Conservation (phyloP, 1,140 invertebrate species). For the Bombus confusus region DNA sequence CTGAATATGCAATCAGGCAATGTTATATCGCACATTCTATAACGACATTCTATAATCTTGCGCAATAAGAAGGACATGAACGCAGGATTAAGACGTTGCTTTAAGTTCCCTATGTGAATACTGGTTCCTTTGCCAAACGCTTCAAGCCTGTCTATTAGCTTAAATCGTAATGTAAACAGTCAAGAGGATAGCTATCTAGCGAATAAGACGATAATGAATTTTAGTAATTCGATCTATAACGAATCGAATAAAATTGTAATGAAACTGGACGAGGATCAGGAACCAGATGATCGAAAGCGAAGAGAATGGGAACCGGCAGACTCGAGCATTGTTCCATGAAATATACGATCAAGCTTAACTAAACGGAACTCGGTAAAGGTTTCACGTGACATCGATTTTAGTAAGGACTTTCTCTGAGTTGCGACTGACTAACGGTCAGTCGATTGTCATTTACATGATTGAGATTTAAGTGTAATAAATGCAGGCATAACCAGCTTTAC, state of each 20-base stretch:
- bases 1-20: no score
- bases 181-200: rapidly evolving
- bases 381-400: background rate
- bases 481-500: slow-evolving; percentile 29
- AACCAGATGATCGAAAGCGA: no score
- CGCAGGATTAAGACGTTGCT: no score
- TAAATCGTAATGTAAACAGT: background rate
- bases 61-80: no score
- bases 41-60: no score
- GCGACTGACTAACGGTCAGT: slow-evolving; percentile 10
- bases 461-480: slow-evolving; percentile 46
- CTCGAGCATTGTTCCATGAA: background rate
- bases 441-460: slow-evolving; percentile 25
- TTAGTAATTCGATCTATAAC: background rate
- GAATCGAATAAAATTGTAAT: background rate
- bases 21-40: no score
- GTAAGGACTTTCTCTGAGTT: background rate
- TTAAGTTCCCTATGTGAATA: no score
- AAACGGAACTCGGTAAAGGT: background rate
- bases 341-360: slow-evolving; percentile 15
- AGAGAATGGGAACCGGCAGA: background rate
- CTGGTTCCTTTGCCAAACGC: no score
- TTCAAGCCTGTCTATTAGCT: no score
- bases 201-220: background rate
- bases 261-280: background rate